Evolutionary conservation across 2,888 invertebrate genomes (phyloP), one percentile per base, ranked within the genome.

Genomic region (Cantharis rufa): DNA sequence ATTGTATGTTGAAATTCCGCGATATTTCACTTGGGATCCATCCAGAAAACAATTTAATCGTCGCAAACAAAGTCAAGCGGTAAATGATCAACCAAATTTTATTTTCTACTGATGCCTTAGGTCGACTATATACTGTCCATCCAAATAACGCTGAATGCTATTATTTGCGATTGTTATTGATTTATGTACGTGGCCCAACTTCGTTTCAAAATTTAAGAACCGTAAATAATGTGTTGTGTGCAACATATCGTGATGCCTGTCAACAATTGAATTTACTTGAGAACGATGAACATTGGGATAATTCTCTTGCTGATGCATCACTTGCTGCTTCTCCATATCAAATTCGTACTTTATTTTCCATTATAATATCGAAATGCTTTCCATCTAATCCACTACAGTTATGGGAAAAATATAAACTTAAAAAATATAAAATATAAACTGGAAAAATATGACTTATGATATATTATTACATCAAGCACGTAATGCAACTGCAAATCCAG

Each of bases 171-270:
- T 27, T 27, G 27, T 27, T 27, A 10, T 27, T 27, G 27, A 10
- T 27, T 9, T 9, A 62, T 62, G 15, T 62, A 9, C n/a, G 62
- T 15, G 62, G n/a, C 5, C 62, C n/a, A 9, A 62, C 62, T 15
- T 15, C 7, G 7, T 62, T 62, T 62, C 15, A n/a, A 15, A 9
- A 62, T n/a, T n/a, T 62, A 10, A 62, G 15, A 62, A 62, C 15
- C 13, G 4, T 13, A 15, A 62, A n/a, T 84, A 86, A 85, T 80
- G 32, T 68, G 80, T n/a, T 84, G 69, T 86, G 80, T 78, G 79
- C 61, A 24, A 85, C 86, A 75, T 88, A 83, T 82, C 79, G 84
- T 70, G 85, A 82, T 72, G 87, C 87, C 18, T 82, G 81, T 76
- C 74, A 81, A 76, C 71, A 32, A 24, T 77, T 82, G 27, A 63